Percentiles rank a stretch among this genome's conserved stretches.
Evolutionary conservation across 2,113 vertebrate genomes (phyloP).

Genomic region (Cavia aperea): DNA sequence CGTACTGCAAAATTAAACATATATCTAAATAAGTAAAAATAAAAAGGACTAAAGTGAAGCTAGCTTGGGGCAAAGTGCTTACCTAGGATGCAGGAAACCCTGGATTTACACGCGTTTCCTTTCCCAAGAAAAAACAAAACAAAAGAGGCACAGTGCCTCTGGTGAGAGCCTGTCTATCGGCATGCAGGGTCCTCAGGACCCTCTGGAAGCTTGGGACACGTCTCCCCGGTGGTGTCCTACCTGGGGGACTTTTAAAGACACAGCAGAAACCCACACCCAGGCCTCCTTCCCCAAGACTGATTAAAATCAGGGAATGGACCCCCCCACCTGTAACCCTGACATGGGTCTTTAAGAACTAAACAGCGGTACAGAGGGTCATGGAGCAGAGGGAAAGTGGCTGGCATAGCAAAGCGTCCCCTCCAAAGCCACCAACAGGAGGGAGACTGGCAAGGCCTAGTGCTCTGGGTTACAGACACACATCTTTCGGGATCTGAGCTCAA

Average conservation of each 20-base stretch:
- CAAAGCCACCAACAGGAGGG: not conserved
- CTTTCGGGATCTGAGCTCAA: not conserved
- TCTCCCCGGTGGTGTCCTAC: not conserved
- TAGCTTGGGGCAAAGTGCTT: not conserved
- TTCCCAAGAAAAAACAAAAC: not conserved
- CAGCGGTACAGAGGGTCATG: rapidly evolving
- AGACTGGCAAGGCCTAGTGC: not conserved
- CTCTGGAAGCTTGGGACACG: not conserved
- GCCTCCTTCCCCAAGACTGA: not conserved
- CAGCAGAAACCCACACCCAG: not conserved
- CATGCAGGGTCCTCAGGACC: not conserved
- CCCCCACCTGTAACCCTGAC: not conserved
- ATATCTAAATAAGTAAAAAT: not conserved
- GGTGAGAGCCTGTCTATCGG: too few relatives aligned
- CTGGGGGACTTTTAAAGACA: not conserved
- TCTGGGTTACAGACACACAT: not conserved
- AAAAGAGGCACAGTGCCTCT: not conserved
- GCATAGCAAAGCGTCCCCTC: not conserved
- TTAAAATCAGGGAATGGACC: not conserved
- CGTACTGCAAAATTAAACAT: not conserved
- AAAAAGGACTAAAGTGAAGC: not conserved
- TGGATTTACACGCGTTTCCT: not conserved
- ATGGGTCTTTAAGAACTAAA: not conserved
- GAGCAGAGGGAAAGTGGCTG: not conserved
- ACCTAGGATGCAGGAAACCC: not conserved